These are phyloP conservation scores for Coecobrya sp. DNA, from an alignment of 2,888 invertebrate species.

Conservation along the genomic window DNA sequence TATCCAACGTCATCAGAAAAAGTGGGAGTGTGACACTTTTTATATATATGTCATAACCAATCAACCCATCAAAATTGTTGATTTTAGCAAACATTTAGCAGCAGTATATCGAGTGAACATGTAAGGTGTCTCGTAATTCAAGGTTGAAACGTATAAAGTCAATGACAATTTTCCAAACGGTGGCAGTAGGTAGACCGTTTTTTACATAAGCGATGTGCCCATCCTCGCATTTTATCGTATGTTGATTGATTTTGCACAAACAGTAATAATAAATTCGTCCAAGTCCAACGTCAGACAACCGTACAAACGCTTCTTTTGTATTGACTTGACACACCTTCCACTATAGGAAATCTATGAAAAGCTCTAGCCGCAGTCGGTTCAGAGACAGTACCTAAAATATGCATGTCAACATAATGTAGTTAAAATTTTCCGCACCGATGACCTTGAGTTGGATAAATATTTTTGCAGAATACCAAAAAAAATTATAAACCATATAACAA, in stretches of 20 bases:
- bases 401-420: slow-evolving; percentile 13
- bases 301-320: neutral
- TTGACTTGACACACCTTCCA: neutral
- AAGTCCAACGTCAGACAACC: neutral
- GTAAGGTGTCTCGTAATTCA: neutral
- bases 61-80: neutral
- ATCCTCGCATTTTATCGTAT: neutral
- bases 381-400: neutral
- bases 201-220: neutral
- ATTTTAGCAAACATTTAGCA: too few species aligned
- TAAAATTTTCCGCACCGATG: slow-evolving; percentile 6
- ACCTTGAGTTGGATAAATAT: slow-evolving; percentile 30
- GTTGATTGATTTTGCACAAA: slow-evolving; percentile 42
- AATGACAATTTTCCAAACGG: slow-evolving; percentile 14
- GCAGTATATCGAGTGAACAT: neutral
- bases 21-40: too few species aligned
- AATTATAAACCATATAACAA: slow-evolving; percentile 28
- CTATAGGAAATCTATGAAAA: neutral
- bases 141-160: neutral
- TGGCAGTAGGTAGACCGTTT: neutral
- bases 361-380: neutral
- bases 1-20: too few species aligned
- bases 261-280: neutral
- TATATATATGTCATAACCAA: neutral
- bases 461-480: slow-evolving; percentile 22